Conservation (phyloP, 2,888 invertebrate species). For the Cheilosia pagana region DNA sequence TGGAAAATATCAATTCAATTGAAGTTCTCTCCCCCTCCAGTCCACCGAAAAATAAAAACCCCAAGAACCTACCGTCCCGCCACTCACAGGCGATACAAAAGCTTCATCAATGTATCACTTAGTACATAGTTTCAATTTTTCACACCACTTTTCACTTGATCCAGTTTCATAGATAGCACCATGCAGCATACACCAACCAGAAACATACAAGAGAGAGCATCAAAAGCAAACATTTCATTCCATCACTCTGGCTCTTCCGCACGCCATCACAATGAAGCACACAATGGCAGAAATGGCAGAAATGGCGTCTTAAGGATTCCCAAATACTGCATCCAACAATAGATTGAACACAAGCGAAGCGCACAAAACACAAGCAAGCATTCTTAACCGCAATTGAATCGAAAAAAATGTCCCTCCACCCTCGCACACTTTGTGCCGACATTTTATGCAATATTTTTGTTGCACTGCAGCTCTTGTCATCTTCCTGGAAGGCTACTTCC, state of each 20-base stretch:
- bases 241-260: slow-evolving; percentile 52
- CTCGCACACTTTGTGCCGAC: slow-evolving; percentile 22
- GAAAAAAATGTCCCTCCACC: slow-evolving; percentile 43
- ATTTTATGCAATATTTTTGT: slow-evolving; percentile 63
- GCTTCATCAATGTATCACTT: slow-evolving; percentile 53
- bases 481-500: slow-evolving; percentile 54
- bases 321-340: slow-evolving; percentile 72
- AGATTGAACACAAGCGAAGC: slow-evolving; percentile 34
- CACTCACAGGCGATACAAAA: slow-evolving; percentile 29
- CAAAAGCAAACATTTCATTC: slow-evolving; percentile 72
- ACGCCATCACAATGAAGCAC: slow-evolving; percentile 60
- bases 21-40: background rate
- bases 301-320: slow-evolving; percentile 67
- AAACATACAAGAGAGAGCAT: slow-evolving; percentile 16
- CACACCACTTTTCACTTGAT: slow-evolving; percentile 67
- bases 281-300: slow-evolving; percentile 63
- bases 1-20: slow-evolving; percentile 23
- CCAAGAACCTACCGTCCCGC: slow-evolving; percentile 18
- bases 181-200: no score
- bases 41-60: background rate
- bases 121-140: slow-evolving; percentile 59
- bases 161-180: slow-evolving; percentile 51
- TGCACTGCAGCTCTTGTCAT: slow-evolving; percentile 44
- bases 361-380: slow-evolving; percentile 62
- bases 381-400: slow-evolving; percentile 74